Conservation (phyloP, 2,797 vertebrate genomes). For the Trichosurus vulpecula region DNA sequence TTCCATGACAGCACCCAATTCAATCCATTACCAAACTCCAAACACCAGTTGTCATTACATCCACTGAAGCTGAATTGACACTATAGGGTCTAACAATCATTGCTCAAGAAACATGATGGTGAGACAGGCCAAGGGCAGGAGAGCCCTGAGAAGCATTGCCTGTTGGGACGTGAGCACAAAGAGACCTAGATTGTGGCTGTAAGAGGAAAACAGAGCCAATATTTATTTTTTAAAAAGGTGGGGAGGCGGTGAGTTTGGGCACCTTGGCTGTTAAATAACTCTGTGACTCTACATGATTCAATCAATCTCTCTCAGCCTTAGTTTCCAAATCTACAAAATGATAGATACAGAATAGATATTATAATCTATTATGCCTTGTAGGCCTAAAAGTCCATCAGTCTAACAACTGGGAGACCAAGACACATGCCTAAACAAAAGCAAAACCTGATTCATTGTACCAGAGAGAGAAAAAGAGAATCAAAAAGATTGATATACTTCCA, state of each 20-base stretch:
- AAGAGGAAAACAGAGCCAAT: not conserved
- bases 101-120: not conserved
- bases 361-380: not conserved
- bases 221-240: not conserved
- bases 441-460: not conserved
- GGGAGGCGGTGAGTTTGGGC: not conserved
- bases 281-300: not conserved
- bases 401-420: not conserved
- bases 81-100: not conserved
- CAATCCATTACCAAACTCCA: not conserved
- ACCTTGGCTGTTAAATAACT: not conserved
- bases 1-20: not conserved
- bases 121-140: not conserved
- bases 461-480: not conserved
- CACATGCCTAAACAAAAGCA: not conserved
- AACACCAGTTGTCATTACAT: not conserved
- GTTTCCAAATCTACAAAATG: not conserved
- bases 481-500: not conserved
- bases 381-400: not conserved
- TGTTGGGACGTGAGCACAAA: not conserved
- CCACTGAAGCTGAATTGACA: not conserved
- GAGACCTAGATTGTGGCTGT: not conserved
- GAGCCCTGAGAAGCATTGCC: not conserved
- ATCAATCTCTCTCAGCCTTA: not conserved
- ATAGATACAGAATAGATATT: not conserved